Conservation (phyloP, 2,888 invertebrate genomes). For the Ceratothoa steindachneri region DNA sequence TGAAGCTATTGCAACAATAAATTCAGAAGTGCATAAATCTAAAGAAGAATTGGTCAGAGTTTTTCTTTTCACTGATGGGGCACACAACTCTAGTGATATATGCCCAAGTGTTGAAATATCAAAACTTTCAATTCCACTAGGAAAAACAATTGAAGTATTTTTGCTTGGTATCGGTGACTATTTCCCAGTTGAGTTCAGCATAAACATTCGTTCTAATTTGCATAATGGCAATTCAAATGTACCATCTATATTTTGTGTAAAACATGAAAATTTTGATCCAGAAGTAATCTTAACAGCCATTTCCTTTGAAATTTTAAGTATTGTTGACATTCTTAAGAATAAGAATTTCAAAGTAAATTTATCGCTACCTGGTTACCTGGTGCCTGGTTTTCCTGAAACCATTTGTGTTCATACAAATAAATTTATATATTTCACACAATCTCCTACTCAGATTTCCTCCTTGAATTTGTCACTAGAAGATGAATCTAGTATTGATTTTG, state of each 20-base stretch:
- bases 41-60: constrained; percentile 20
- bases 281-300: neutral
- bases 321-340: neutral
- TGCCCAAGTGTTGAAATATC: too few relatives aligned
- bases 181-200: constrained; percentile 27
- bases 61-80: constrained; percentile 26
- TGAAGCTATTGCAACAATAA: too few relatives aligned
- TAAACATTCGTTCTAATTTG: too few relatives aligned
- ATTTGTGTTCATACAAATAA: constrained; percentile 5
- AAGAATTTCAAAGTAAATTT: neutral
- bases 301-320: too few relatives aligned
- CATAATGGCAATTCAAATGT: constrained; percentile 18
- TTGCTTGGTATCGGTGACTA: too few relatives aligned
- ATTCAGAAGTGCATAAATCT: too few relatives aligned
- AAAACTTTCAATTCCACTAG: too few relatives aligned
- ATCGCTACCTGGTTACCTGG: constrained; percentile 2
- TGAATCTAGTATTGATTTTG: too few relatives aligned
- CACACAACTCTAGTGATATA: too few relatives aligned
- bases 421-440: constrained; percentile 17
- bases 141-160: too few relatives aligned
- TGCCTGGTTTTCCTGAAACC: neutral
- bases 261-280: neutral
- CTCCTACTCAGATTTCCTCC: too few relatives aligned
- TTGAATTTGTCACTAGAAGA: too few relatives aligned
- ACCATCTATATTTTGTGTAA: constrained; percentile 21